phyloP scores from a whole-genome alignment of 30 jellyfish, hydroid and myxozoan genomes.

The Aurelia coerulea region DNA sequence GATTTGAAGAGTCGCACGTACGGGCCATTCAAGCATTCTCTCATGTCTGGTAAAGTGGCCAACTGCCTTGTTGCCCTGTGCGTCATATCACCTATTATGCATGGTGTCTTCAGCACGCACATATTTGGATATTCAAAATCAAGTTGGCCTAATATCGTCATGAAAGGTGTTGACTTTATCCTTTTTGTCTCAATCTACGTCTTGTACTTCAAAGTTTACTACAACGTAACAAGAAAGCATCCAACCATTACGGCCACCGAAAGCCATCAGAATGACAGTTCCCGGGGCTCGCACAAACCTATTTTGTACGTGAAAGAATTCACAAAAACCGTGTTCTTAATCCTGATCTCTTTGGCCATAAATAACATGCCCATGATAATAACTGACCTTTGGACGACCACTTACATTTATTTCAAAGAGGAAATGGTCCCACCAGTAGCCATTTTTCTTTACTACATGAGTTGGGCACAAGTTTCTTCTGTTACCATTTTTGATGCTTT shows the following conservation, averaged over 20 bases:
- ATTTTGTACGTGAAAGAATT: background rate
- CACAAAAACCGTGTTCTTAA: slow-evolving; percentile 17
- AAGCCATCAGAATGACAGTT: too few species aligned
- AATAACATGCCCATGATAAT: background rate
- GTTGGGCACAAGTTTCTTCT: background rate
- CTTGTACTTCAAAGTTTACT: slow-evolving; percentile 8
- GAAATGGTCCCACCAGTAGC: background rate
- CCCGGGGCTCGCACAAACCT: too few species aligned
- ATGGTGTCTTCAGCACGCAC: slow-evolving; percentile 18
- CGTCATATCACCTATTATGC: background rate
- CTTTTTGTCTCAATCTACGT: background rate
- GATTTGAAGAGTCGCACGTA: background rate
- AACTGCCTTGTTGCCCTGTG: slow-evolving; percentile 15
- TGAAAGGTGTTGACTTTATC: background rate
- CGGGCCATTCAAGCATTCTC: background rate
- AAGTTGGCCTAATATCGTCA: background rate
- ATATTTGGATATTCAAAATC: background rate
- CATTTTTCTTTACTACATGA: background rate
- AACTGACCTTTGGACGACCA: background rate
- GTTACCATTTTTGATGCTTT: background rate
- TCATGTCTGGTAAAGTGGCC: slow-evolving; percentile 4
- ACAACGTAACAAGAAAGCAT: background rate
- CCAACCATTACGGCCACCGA: background rate
- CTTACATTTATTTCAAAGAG: background rate
- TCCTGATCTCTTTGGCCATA: background rate